phyloP scores from a whole-genome alignment of 2,113 vertebrate species.

The Holacanthus passer region DNA sequence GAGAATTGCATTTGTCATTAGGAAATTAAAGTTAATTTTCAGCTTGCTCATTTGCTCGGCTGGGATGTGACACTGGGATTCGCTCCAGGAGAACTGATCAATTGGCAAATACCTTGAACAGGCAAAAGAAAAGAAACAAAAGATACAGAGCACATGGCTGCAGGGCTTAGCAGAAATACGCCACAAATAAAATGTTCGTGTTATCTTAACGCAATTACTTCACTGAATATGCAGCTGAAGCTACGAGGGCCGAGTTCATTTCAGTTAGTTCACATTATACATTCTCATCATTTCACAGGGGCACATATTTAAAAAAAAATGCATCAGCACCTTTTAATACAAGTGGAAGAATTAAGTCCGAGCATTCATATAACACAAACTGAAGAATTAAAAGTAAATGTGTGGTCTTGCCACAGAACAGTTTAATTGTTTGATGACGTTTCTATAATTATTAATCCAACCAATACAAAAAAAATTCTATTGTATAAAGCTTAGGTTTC shows the following conservation, averaged over 20 bases:
- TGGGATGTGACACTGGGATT: slow-evolving; percentile 63
- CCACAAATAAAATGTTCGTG: slow-evolving; percentile 52
- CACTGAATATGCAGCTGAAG: slow-evolving; percentile 42
- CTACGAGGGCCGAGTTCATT: slow-evolving; percentile 47
- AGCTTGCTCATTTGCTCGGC: slow-evolving; percentile 44
- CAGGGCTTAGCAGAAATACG: slow-evolving; percentile 50
- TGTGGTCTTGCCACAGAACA: background rate
- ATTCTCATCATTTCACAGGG: slow-evolving; percentile 26
- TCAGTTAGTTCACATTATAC: slow-evolving; percentile 43
- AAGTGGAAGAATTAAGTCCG: slow-evolving; percentile 9
- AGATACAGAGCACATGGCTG: slow-evolving; percentile 48
- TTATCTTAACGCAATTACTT: slow-evolving; percentile 71
- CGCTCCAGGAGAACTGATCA: slow-evolving; percentile 56
- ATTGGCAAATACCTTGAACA: slow-evolving; percentile 44
- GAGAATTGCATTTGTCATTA: slow-evolving; percentile 72
- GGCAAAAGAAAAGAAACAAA: slow-evolving; percentile 46
- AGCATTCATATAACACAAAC: background rate
- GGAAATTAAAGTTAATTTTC: slow-evolving; percentile 68
- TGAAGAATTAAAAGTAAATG: background rate
- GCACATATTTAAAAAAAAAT: slow-evolving; percentile 25
- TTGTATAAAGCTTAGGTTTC: background rate
- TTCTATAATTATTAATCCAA: background rate
- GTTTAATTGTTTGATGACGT: background rate
- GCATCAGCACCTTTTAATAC: slow-evolving; percentile 7
- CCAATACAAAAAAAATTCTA: background rate